Percentiles rank a stretch among this genome's conserved stretches.
Conservation (phyloP, 2,113 vertebrate genomes). For the Notechis scutatus region DNA sequence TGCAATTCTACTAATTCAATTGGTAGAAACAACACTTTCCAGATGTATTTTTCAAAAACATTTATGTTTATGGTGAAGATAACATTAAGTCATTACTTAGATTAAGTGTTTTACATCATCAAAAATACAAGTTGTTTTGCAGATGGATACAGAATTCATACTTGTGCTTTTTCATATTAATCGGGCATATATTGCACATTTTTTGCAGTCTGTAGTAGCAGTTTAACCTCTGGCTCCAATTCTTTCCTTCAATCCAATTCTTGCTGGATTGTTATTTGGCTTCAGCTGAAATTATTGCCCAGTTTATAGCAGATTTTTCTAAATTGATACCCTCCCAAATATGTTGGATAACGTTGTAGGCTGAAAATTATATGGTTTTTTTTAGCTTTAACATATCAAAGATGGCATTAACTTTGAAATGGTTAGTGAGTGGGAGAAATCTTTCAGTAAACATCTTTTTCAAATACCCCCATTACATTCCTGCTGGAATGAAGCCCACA, state of each 20-base stretch:
- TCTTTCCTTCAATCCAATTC: not conserved
- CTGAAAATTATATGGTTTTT: not conserved
- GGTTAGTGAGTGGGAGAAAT: not conserved
- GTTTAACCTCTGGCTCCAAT: not conserved
- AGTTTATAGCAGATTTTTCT: not conserved
- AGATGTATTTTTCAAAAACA: not conserved
- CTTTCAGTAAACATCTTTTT: not conserved
- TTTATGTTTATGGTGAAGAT: not conserved
- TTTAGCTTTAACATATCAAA: not conserved
- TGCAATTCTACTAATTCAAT: not conserved
- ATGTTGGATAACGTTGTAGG: not conserved
- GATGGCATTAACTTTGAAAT: not conserved
- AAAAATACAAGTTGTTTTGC: not conserved
- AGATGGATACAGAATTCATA: not conserved
- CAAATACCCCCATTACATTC: not conserved
- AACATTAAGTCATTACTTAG: not conserved
- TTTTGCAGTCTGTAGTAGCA: not conserved
- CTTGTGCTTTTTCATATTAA: not conserved
- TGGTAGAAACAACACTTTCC: not conserved
- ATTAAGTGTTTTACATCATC: not conserved
- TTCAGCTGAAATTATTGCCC: not conserved
- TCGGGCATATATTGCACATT: not conserved
- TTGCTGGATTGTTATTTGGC: not conserved
- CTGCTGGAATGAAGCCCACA: not conserved
- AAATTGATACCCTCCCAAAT: not conserved